A percentile compares a stretch with the other conserved stretches of the same genome.
phyloP scores from a whole-genome alignment of 2,888 invertebrate species.

The Microplitis manilae region DNA sequence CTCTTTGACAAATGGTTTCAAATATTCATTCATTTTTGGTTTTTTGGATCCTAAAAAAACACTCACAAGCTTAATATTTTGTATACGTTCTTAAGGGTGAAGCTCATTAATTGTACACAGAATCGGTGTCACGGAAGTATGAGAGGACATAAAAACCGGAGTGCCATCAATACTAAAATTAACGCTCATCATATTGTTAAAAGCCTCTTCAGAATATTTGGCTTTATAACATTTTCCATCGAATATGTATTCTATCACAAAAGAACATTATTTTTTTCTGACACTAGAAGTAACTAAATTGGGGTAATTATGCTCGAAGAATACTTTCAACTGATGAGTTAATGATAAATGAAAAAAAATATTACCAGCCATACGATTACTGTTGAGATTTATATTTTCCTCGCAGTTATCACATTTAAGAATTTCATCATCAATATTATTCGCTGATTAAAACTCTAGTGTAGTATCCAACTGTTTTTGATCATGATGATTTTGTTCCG shows the following conservation, averaged over 20 bases:
- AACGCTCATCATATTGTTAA: background rate
- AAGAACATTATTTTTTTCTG: background rate
- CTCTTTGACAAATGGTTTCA: conserved; percentile 23
- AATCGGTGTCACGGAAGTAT: conserved; percentile 30
- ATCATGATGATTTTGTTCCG: no score
- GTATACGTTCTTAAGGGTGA: conserved; percentile 8
- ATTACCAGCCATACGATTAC: background rate
- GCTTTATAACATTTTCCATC: background rate
- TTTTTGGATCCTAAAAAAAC: conserved; percentile 41
- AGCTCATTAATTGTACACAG: conserved; percentile 39
- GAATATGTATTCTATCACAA: background rate
- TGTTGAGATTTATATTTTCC: no score
- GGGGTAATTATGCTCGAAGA: conserved; percentile 10
- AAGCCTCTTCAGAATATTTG: background rate
- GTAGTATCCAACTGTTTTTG: no score
- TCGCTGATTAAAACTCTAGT: no score
- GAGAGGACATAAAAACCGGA: background rate
- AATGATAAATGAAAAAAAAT: conserved; percentile 23
- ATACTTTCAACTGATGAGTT: conserved; percentile 17
- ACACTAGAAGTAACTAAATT: conserved; percentile 4
- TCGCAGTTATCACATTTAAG: no score
- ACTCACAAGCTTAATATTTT: conserved; percentile 23
- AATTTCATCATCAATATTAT: no score
- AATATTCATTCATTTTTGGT: no score
- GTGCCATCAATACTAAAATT: background rate